These are phyloP conservation scores for Nesospiza acunhae DNA, from an alignment of 2,113 vertebrate genomes.

Conservation along the genomic window DNA sequence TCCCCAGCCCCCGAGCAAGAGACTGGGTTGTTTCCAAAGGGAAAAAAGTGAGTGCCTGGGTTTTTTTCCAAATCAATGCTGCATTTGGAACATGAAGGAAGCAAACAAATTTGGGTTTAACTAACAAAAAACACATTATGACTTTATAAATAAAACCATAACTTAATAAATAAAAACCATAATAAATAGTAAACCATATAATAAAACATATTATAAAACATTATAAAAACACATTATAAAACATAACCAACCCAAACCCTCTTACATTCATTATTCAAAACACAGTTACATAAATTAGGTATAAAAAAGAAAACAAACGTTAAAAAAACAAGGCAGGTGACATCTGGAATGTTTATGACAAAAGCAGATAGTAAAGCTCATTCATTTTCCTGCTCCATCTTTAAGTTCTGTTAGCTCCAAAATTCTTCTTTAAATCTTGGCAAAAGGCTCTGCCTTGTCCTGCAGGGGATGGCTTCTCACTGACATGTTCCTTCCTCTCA, in stretches of 20 bases:
- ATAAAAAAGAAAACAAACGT: not conserved
- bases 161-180: not conserved
- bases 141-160: not conserved
- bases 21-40: not conserved
- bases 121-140: not conserved
- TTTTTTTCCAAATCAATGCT: not conserved
- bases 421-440: not conserved
- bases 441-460: not conserved
- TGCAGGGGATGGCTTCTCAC: not conserved
- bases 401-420: not conserved
- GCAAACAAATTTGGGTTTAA: not conserved
- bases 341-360: not conserved
- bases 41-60: not conserved
- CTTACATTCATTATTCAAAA: not conserved
- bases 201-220: not conserved
- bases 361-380: not conserved
- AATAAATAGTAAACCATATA: not conserved
- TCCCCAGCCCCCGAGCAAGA: accelerated
- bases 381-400: not conserved
- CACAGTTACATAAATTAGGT: not conserved
- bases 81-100: not conserved
- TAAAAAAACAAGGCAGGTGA: not conserved
- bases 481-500: not conserved
- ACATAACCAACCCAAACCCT: not conserved
- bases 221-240: not conserved